Evolutionary conservation across 2,113 vertebrate genomes (phyloP).

Genomic region (Cochlearius cochlearius): DNA sequence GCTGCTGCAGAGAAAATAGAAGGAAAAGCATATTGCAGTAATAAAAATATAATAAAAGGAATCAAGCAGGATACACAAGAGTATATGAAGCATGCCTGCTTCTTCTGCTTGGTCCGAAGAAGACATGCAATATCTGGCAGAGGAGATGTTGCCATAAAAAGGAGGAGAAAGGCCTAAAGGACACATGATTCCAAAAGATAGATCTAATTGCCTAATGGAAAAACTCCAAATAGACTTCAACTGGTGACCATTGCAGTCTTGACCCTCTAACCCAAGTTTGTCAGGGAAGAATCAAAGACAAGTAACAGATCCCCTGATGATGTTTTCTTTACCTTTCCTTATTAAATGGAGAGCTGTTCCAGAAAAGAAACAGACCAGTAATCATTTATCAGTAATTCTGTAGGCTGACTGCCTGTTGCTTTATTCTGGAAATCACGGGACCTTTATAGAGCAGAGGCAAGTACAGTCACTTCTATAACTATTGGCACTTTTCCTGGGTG

Average conservation of each 20-base stretch:
- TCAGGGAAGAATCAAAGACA: not conserved
- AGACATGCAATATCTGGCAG: not conserved
- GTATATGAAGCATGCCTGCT: constrained; percentile 13
- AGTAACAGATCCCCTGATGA: not conserved
- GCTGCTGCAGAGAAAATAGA: constrained; percentile 73
- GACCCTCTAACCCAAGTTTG: not conserved
- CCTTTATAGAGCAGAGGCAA: not conserved
- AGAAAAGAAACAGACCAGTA: not conserved
- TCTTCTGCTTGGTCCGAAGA: not conserved
- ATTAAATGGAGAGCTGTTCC: not conserved
- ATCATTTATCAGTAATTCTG: not conserved
- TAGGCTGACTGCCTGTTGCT: not conserved
- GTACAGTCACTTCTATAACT: not conserved
- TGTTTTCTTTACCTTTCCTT: not conserved
- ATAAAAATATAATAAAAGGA: constrained; percentile 40
- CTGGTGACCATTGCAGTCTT: not conserved
- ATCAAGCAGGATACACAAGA: constrained; percentile 5
- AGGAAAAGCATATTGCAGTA: constrained; percentile 15
- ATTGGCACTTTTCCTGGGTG: not conserved
- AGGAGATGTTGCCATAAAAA: not conserved
- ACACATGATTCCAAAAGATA: not conserved
- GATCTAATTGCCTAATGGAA: not conserved
- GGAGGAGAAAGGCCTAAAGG: not conserved
- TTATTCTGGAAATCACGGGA: not conserved
- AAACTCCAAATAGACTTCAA: not conserved